phyloP scores from a whole-genome alignment of 2,888 invertebrate genomes.

The Mythimna lalbum region DNA sequence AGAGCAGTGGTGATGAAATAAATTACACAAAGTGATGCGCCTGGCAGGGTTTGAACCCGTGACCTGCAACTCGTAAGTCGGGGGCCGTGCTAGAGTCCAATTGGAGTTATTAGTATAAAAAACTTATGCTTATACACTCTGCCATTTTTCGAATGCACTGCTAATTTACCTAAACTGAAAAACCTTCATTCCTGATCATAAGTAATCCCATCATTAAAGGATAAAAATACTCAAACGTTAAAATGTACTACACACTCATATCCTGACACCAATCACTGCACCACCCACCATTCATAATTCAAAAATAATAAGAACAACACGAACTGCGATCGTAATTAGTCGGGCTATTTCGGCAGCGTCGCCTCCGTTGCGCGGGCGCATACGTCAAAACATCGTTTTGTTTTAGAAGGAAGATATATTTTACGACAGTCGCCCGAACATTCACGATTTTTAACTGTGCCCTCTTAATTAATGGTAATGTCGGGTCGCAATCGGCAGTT shows the following conservation, averaged over 20 bases:
- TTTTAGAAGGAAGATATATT: conserved; percentile 68
- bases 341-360: conserved; percentile 67
- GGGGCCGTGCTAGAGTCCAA: too few species aligned
- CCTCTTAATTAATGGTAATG: conserved; percentile 65
- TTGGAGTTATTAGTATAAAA: too few species aligned
- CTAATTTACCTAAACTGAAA: too few species aligned
- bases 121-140: too few species aligned
- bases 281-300: conserved; percentile 59
- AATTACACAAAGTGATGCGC: too few species aligned
- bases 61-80: too few species aligned
- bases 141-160: too few species aligned
- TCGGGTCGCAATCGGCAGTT: conserved; percentile 58
- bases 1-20: too few species aligned
- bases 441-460: conserved; percentile 62
- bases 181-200: neutral
- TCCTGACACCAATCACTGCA: conserved; percentile 45
- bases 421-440: conserved; percentile 58
- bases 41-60: too few species aligned
- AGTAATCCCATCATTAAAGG: neutral
- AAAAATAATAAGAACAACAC: conserved; percentile 61
- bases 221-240: conserved; percentile 1
- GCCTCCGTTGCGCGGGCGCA: conserved; percentile 63
- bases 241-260: conserved; percentile 17
- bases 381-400: conserved; percentile 71
- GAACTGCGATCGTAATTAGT: conserved; percentile 68